Conservation (phyloP, 2,888 invertebrate genomes). For the Eulithis testata region DNA sequence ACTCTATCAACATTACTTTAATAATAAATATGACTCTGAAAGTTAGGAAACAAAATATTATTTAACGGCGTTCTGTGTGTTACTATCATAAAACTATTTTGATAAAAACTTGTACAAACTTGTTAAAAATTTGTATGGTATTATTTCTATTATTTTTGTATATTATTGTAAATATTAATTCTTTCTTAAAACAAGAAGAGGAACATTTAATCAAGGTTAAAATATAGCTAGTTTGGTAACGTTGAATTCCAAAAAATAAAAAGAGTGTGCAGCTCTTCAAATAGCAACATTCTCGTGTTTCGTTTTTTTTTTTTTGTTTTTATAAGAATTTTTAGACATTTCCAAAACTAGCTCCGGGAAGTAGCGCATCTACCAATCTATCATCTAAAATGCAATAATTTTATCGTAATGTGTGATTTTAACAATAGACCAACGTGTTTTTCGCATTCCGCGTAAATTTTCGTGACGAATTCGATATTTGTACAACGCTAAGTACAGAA, state of each 20-base stretch:
- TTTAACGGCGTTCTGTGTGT: slow-evolving; percentile 78
- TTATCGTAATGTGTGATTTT: slow-evolving; percentile 52
- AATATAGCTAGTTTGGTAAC: slow-evolving; percentile 83
- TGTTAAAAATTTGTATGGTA: slow-evolving; percentile 76
- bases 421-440: slow-evolving; percentile 57
- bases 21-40: slow-evolving; percentile 86
- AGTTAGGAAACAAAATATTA: slow-evolving; percentile 85
- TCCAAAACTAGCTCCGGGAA: slow-evolving; percentile 74
- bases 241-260: slow-evolving; percentile 74
- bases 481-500: slow-evolving; percentile 56
- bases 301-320: slow-evolving; percentile 58
- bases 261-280: slow-evolving; percentile 84
- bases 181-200: slow-evolving; percentile 85
- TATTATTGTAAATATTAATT: slow-evolving; percentile 84
- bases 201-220: slow-evolving; percentile 83
- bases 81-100: slow-evolving; percentile 82
- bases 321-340: slow-evolving; percentile 55
- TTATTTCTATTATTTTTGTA: slow-evolving; percentile 82
- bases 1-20: slow-evolving; percentile 68
- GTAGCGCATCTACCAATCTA: slow-evolving; percentile 84
- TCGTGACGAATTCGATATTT: slow-evolving; percentile 53
- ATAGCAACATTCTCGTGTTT: slow-evolving; percentile 73
- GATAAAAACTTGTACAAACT: slow-evolving; percentile 83
- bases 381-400: slow-evolving; percentile 73
- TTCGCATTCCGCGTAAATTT: slow-evolving; percentile 54